Evolutionary conservation across 2,113 vertebrate species (phyloP).

Genomic region (Motacilla alba): DNA sequence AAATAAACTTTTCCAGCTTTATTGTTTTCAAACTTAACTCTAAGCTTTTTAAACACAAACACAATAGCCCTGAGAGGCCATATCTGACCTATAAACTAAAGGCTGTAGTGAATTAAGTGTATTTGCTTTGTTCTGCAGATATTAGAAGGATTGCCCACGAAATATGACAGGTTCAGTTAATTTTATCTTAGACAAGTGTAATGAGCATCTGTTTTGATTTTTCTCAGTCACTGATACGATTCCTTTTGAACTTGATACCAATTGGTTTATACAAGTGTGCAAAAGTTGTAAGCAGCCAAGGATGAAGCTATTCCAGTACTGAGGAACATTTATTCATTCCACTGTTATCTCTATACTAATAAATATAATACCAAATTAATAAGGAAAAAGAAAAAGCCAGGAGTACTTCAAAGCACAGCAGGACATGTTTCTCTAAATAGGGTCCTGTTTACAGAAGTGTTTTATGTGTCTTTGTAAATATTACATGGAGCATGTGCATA

Average conservation of each 20-base stretch:
- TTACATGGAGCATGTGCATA: neutral
- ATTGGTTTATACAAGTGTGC: constrained; percentile 66
- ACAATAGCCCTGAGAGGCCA: constrained; percentile 50
- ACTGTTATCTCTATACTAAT: constrained; percentile 16
- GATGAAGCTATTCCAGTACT: constrained; percentile 37
- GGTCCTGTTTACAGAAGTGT: neutral
- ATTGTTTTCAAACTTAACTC: constrained; percentile 65
- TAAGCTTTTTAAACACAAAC: constrained; percentile 65
- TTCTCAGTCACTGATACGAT: constrained; percentile 61
- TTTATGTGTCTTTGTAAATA: neutral
- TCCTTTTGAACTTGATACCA: constrained; percentile 73
- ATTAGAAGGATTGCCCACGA: constrained; percentile 61
- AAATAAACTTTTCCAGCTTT: constrained; percentile 73
- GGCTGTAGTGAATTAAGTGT: constrained; percentile 63
- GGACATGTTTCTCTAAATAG: neutral
- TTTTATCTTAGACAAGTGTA: constrained; percentile 70
- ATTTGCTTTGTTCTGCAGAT: constrained; percentile 76
- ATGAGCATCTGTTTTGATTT: constrained; percentile 77
- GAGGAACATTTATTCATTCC: neutral
- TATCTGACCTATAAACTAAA: constrained; percentile 59
- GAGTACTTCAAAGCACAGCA: neutral
- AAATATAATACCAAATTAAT: neutral
- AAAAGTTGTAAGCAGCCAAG: constrained; percentile 67
- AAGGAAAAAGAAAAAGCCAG: neutral
- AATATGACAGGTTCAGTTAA: constrained; percentile 72